Evolutionary conservation across 2,888 invertebrate genomes (phyloP), one percentile per base, ranked within the genome.

Genomic region (Nomada fucata): DNA sequence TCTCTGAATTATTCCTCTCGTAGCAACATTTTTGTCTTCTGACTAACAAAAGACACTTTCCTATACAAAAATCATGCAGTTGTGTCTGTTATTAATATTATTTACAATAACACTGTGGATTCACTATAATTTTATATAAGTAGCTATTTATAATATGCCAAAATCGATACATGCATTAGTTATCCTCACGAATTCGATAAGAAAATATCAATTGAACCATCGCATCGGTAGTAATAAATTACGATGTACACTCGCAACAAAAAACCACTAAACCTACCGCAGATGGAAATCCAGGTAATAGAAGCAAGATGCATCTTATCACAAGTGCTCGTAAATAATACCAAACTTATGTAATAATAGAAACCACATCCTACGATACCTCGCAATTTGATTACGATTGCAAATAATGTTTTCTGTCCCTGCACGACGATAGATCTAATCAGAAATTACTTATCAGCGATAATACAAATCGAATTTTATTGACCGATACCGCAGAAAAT

Each of bases 211-310:
- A 47, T 52, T 23, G 47, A 50, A 50, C 36, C 47, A 50, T 63
- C 1, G 7, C 47, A 50, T 63, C 1, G 7, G 13, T 18, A 59
- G 60, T 15, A 60, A 55, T 69, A 18, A 68, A 76, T 59, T 29
- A 23, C 23, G 29, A 29, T 18, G 57, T 36, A 5, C 3, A 69
- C 11, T 59, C 2, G 9, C 36, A 53, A 36, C 78, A 69, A 64
- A 79, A 79, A 79, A 59, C 69, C 52, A 23, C 20, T 26, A 13
- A 10, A 55, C 5, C 9, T 18, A 78, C 68, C 78, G 68, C 64
- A 65, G 64, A 79, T 69, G 64, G 10, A 52, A 44, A 79, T 78
- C 55, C 44, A 70, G 9, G 79, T 65, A 70, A 79, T 15, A 70
- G 65, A 79, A 55, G 20, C n/a, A 53, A 29, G 57, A 77, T 70